These are phyloP conservation scores for Ageneiosus marmoratus DNA, from an alignment of 2,113 vertebrate genomes.

Conservation along the genomic window DNA sequence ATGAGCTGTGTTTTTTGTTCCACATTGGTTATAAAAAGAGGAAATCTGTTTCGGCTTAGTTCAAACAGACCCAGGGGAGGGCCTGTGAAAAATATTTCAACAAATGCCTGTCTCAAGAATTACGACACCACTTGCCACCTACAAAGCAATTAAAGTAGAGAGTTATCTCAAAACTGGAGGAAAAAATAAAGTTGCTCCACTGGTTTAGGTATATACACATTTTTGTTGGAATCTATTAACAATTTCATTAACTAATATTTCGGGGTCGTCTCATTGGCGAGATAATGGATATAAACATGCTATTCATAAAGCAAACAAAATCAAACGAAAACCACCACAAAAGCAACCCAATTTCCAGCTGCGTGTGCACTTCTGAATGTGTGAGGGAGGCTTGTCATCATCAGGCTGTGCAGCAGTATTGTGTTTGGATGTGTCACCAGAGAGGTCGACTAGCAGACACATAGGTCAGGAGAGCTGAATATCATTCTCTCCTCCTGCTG, in stretches of 20 bases:
- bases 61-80: slow-evolving; percentile 45
- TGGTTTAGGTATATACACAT: not conserved
- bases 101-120: slow-evolving; percentile 36
- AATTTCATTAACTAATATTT: not conserved
- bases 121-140: slow-evolving; percentile 26
- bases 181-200: not conserved
- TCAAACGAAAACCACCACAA: slow-evolving; percentile 29
- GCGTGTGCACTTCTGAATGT: slow-evolving; percentile 25
- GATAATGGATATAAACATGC: not conserved
- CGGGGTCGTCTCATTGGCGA: not conserved
- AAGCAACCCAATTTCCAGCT: slow-evolving; percentile 32
- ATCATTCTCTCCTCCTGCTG: slow-evolving; percentile 56
- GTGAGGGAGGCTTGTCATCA: slow-evolving; percentile 42
- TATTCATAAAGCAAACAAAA: slow-evolving; percentile 16
- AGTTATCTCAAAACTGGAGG: not conserved
- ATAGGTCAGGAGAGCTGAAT: slow-evolving; percentile 78
- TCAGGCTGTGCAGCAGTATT: slow-evolving; percentile 42
- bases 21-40: slow-evolving; percentile 27
- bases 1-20: slow-evolving; percentile 41
- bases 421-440: slow-evolving; percentile 46
- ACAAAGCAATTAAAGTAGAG: not conserved
- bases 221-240: not conserved
- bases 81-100: slow-evolving; percentile 39
- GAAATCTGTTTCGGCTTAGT: slow-evolving; percentile 49
- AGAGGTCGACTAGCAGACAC: slow-evolving; percentile 46